phyloP scores from a whole-genome alignment of 2,797 vertebrate genomes.

The Tauraco hartlaubi region DNA sequence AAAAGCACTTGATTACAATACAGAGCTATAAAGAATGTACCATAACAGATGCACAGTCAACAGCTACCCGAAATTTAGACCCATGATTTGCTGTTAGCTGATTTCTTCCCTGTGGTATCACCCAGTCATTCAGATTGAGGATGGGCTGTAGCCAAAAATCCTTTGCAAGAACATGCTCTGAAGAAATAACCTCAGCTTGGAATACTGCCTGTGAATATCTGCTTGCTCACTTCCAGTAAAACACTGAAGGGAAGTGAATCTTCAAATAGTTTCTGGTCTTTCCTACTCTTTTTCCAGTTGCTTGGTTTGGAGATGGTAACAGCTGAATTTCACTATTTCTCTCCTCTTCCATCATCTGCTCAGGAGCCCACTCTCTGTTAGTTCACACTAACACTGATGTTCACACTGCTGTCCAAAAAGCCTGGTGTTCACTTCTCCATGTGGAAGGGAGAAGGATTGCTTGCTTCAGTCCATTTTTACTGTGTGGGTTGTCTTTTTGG shows the following conservation, averaged over 20 bases:
- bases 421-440: background rate
- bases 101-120: conserved; percentile 30
- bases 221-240: background rate
- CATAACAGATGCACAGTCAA: background rate
- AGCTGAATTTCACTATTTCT: background rate
- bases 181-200: conserved; percentile 7
- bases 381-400: background rate
- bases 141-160: background rate
- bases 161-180: conserved; percentile 2
- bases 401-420: background rate
- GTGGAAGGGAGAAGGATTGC: background rate
- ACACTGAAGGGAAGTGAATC: background rate
- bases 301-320: background rate
- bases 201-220: background rate
- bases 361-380: background rate
- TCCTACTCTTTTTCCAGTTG: background rate
- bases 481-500: background rate
- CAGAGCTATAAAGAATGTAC: background rate
- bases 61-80: background rate
- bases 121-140: conserved; percentile 5
- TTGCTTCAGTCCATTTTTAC: background rate
- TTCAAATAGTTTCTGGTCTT: background rate
- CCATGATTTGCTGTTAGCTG: background rate
- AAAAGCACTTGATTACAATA: background rate
- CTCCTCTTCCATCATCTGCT: background rate